Evolutionary conservation across 2,797 vertebrate species (phyloP).

Genomic region (Sebastes vulpes): DNA sequence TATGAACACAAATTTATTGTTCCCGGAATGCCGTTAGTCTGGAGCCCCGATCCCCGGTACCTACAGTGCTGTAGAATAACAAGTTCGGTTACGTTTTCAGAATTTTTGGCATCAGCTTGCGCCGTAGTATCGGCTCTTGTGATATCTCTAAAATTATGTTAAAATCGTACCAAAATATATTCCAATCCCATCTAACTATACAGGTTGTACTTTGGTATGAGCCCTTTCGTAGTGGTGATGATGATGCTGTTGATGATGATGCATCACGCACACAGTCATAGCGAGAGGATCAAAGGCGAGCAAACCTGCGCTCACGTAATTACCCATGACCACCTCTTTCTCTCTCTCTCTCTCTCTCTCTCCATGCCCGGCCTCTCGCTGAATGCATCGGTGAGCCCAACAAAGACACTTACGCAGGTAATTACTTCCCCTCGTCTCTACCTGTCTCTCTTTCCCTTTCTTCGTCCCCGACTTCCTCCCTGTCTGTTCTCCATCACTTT

Average conservation of each 20-base stretch:
- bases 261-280: background rate
- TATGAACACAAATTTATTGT: no score
- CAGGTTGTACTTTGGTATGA: background rate
- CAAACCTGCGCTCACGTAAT: constrained; percentile 62
- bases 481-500: constrained; percentile 65
- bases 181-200: background rate
- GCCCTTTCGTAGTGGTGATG: background rate
- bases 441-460: constrained; percentile 72
- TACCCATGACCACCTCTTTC: constrained; percentile 69
- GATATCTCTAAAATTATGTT: background rate
- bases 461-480: constrained; percentile 66
- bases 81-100: background rate
- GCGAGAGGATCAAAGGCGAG: constrained; percentile 58
- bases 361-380: constrained; percentile 21
- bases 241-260: constrained; percentile 20
- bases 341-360: constrained; percentile 38
- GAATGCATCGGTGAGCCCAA: constrained; percentile 65
- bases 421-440: constrained; percentile 74
- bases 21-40: no score
- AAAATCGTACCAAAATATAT: background rate
- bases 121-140: rapidly evolving
- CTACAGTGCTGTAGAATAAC: no score
- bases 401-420: constrained; percentile 75
- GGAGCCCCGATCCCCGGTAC: no score
- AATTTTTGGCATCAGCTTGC: background rate